These are phyloP conservation scores for Minunthozetes semirufus DNA, from an alignment of 2,888 invertebrate species.

Conservation along the genomic window DNA sequence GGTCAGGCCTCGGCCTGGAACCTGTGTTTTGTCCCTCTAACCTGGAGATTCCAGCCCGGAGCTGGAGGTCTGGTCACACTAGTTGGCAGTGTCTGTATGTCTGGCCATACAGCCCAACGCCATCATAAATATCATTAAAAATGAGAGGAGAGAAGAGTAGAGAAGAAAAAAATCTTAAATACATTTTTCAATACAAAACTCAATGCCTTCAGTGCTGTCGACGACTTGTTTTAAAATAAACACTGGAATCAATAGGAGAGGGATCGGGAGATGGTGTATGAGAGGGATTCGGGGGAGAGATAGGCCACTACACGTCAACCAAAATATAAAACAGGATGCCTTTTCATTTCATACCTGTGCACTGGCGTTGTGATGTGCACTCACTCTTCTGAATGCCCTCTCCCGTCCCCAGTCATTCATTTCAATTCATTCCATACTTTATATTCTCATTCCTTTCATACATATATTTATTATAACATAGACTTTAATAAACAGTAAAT, in stretches of 20 bases:
- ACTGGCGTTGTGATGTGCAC: neutral
- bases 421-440: slow-evolving; percentile 1
- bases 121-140: neutral
- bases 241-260: neutral
- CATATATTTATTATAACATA: neutral
- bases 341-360: slow-evolving; percentile 10
- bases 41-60: no score
- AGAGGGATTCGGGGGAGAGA: neutral
- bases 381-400: neutral
- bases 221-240: slow-evolving; percentile 12
- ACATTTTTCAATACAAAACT: neutral
- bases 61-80: no score
- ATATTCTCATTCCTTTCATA: neutral
- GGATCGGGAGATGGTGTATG: no score
- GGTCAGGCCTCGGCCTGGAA: no score
- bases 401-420: neutral
- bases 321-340: slow-evolving; percentile 8
- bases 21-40: no score
- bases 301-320: neutral
- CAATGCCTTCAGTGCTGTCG: neutral
- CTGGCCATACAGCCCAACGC: neutral
- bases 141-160: no score
- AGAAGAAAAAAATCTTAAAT: neutral
- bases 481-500: neutral
- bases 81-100: neutral